Percentiles rank a stretch among this genome's conserved stretches.
Conservation (phyloP, 2,113 vertebrate genomes). For the Psammodynastes pulverulentus region DNA sequence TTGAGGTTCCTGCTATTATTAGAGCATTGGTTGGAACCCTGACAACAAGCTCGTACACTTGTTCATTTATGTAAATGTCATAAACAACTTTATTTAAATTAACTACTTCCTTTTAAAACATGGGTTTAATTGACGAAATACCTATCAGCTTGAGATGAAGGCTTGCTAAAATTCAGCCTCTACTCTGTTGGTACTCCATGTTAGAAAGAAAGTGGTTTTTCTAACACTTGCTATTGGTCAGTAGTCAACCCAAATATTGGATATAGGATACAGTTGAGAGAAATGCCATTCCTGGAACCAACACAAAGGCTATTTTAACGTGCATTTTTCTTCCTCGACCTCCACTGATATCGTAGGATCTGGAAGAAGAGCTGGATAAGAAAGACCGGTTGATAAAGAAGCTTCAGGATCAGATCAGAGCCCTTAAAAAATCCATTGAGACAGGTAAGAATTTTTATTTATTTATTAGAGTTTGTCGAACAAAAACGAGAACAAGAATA, state of each 20-base stretch:
- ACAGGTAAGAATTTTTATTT: slow-evolving; percentile 69
- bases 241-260: neutral
- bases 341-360: slow-evolving; percentile 74
- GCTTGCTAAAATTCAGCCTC: neutral
- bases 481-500: no score
- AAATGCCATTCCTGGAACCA: neutral
- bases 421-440: slow-evolving; percentile 78
- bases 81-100: neutral
- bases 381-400: slow-evolving; percentile 89
- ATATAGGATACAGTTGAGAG: neutral
- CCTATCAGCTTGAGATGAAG: neutral
- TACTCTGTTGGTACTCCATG: neutral
- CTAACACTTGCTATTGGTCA: neutral
- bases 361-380: slow-evolving; percentile 88
- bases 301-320: neutral
- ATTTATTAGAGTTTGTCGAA: no score
- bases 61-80: neutral
- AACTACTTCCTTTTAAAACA: neutral
- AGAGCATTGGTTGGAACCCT: no score
- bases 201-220: neutral
- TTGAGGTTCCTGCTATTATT: no score
- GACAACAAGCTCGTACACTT: neutral
- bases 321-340: neutral
- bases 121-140: neutral
- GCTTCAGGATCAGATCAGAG: slow-evolving; percentile 85